Evolutionary conservation across 2,113 vertebrate genomes (phyloP).

Genomic region (Archocentrus centrarchus): DNA sequence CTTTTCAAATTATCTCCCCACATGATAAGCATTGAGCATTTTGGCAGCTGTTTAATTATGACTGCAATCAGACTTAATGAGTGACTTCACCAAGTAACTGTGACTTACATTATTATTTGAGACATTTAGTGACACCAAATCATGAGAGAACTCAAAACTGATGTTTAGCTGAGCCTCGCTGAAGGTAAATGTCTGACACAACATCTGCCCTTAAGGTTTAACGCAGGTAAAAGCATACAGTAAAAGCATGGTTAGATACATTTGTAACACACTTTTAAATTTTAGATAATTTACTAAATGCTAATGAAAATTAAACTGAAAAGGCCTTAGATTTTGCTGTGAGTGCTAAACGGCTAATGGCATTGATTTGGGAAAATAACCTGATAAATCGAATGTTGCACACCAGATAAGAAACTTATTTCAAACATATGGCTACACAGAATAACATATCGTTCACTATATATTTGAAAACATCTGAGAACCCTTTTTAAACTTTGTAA

Average conservation of each 20-base stretch:
- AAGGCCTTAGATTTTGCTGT: not conserved
- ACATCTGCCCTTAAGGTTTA: conserved; percentile 10
- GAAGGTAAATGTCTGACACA: not conserved
- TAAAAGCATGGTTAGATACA: not conserved
- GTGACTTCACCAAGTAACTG: conserved; percentile 37
- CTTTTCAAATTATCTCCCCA: conserved; percentile 21
- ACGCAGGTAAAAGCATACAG: not conserved
- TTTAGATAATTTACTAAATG: not conserved
- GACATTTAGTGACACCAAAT: conserved; percentile 17
- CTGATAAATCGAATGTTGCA: not conserved
- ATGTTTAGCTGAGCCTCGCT: conserved; percentile 9
- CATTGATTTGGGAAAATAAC: not conserved
- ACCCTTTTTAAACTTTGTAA: not conserved
- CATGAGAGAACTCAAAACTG: conserved; percentile 11
- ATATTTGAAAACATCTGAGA: not conserved
- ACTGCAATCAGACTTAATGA: conserved; percentile 60
- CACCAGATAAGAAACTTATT: not conserved
- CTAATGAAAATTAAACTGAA: not conserved
- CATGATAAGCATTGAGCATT: conserved; percentile 51
- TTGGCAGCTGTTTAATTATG: conserved; percentile 54
- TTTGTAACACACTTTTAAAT: not conserved
- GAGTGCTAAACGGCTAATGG: not conserved
- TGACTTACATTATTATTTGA: conserved; percentile 31
- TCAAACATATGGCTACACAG: not conserved
- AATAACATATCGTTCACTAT: not conserved